Conservation (phyloP, 2,113 vertebrate species). For the Spea bombifrons region DNA sequence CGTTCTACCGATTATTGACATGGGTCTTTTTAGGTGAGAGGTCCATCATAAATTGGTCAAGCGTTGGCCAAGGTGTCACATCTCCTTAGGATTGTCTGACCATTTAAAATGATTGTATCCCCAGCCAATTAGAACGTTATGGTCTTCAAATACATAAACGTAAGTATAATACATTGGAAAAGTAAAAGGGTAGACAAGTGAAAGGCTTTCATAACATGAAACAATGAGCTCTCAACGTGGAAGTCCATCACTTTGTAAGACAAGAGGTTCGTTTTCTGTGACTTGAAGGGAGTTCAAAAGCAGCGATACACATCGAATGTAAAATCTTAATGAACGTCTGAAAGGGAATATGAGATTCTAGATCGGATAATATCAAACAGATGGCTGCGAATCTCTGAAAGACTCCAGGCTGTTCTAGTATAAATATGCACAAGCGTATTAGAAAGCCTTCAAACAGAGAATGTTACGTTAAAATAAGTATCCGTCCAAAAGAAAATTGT, state of each 20-base stretch:
- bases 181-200: neutral
- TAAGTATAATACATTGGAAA: neutral
- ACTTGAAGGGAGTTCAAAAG: neutral
- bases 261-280: neutral
- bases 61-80: too few relatives aligned
- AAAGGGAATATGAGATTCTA: slow-evolving; percentile 10
- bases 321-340: slow-evolving; percentile 8
- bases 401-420: slow-evolving; percentile 21
- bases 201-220: neutral
- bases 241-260: neutral
- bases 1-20: too few relatives aligned
- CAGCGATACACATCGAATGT: neutral
- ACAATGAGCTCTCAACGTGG: neutral
- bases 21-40: too few relatives aligned
- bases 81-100: too few relatives aligned
- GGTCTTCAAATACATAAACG: neutral
- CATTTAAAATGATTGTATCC: too few relatives aligned
- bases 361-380: slow-evolving; percentile 1
- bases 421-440: slow-evolving; percentile 25
- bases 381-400: neutral
- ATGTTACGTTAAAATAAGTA: neutral
- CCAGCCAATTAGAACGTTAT: too few relatives aligned
- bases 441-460: slow-evolving; percentile 11
- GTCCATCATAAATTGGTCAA: too few relatives aligned
- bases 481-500: neutral